Conservation (phyloP, 2,797 vertebrate species). For the Alectoris magna region DNA sequence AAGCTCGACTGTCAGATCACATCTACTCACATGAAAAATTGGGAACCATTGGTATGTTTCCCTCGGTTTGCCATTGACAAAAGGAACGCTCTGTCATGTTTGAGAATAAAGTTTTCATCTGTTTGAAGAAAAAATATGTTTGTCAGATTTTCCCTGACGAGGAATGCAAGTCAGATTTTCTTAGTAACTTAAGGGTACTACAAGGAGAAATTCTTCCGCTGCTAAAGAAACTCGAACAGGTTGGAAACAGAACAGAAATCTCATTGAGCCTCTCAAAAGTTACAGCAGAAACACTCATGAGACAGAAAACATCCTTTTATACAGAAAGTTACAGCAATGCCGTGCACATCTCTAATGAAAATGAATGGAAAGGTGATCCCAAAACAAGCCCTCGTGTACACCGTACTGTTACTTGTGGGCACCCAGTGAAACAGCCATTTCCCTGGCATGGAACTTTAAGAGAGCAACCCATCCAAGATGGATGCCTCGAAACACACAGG, state of each 20-base stretch:
- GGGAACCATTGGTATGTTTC: constrained; percentile 98
- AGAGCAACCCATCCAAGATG: neutral
- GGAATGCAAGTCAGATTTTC: constrained; percentile 28
- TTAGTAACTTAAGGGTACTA: constrained; percentile 70
- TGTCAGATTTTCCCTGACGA: constrained; percentile 70
- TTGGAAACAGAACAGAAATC: constrained; percentile 26
- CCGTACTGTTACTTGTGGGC: neutral
- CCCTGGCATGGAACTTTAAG: neutral
- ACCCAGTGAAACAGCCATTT: neutral
- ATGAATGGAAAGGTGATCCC: neutral
- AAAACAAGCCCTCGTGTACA: neutral
- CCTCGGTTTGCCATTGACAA: constrained; percentile 99
- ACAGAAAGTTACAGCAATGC: neutral
- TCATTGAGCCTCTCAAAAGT: constrained; percentile 13
- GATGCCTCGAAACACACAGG: neutral
- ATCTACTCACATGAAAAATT: constrained; percentile 98
- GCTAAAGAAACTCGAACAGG: constrained; percentile 65
- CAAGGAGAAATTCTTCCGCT: constrained; percentile 75
- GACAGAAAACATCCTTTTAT: neutral
- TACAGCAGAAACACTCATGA: neutral
- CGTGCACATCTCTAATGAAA: neutral
- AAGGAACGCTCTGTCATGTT: constrained; percentile 98
- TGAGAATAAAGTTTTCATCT: constrained; percentile 99
- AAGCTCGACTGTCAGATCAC: constrained; percentile 59
- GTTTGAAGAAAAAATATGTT: constrained; percentile 83